Evolutionary conservation across 2,113 vertebrate species (phyloP).

Genomic region (Tetraodon nigroviridis): DNA sequence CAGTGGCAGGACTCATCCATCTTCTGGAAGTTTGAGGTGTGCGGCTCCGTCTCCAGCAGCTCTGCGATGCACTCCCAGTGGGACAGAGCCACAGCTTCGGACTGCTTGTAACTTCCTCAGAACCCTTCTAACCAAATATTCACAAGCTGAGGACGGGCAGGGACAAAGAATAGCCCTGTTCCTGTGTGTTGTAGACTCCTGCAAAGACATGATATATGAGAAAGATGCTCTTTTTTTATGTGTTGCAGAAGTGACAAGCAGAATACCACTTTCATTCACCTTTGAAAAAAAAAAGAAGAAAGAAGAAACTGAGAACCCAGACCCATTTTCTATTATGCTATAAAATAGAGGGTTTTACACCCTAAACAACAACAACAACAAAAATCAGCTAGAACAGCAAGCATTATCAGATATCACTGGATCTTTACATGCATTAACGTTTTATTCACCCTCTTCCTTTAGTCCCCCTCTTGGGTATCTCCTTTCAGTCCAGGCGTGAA

Average conservation of each 20-base stretch:
- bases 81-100: constrained; percentile 18
- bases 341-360: too few relatives aligned
- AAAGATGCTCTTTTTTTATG: too few relatives aligned
- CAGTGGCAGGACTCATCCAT: constrained; percentile 64
- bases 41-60: constrained; percentile 12
- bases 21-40: constrained; percentile 37
- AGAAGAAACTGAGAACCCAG: neutral
- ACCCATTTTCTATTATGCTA: neutral
- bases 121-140: neutral
- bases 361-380: too few relatives aligned
- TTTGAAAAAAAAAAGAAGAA: neutral
- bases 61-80: constrained; percentile 16
- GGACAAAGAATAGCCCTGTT: too few relatives aligned
- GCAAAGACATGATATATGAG: too few relatives aligned
- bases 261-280: too few relatives aligned
- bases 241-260: too few relatives aligned
- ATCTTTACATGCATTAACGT: constrained; percentile 5
- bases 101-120: constrained; percentile 24
- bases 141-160: too few relatives aligned
- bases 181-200: too few relatives aligned
- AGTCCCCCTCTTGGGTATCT: constrained; percentile 8
- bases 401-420: constrained; percentile 30
- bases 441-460: constrained; percentile 4
- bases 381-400: constrained; percentile 2
- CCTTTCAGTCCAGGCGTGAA: constrained; percentile 7